phyloP scores from a whole-genome alignment of 2,888 invertebrate genomes.

The Nomada ruficornis region DNA sequence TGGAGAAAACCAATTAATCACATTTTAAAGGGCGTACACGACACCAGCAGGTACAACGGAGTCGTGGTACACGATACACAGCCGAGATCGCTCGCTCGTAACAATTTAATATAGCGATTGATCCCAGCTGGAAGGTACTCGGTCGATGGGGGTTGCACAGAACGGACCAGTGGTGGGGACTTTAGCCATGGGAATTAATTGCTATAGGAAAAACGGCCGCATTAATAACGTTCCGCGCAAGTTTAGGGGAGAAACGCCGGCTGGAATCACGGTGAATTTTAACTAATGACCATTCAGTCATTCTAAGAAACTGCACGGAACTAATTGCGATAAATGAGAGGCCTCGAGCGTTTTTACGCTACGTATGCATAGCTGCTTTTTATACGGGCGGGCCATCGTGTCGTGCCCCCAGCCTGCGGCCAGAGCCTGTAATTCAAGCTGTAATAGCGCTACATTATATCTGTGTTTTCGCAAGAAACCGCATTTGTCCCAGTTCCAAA shows the following conservation, averaged over 20 bases:
- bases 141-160: neutral
- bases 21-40: constrained; percentile 29
- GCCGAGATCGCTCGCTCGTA: constrained; percentile 40
- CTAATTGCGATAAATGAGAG: constrained; percentile 58
- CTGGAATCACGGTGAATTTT: constrained; percentile 20
- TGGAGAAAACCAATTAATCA: constrained; percentile 38
- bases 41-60: too few relatives aligned
- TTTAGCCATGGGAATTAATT: constrained; percentile 31
- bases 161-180: neutral
- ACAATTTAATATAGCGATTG: constrained; percentile 48
- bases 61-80: constrained; percentile 16
- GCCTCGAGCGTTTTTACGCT: constrained; percentile 15
- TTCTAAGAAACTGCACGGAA: constrained; percentile 48
- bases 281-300: constrained; percentile 40
- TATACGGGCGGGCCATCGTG: constrained; percentile 49
- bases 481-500: constrained; percentile 63
- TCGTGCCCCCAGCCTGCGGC: constrained; percentile 38
- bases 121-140: neutral
- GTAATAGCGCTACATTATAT: constrained; percentile 57
- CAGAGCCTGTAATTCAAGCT: constrained; percentile 53
- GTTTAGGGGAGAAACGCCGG: neutral
- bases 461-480: constrained; percentile 62
- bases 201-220: constrained; percentile 29
- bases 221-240: constrained; percentile 18
- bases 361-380: constrained; percentile 53